Base-by-base conservation (phyloP, 2,797 vertebrate species). In the Heliangelus exortis region DNA sequence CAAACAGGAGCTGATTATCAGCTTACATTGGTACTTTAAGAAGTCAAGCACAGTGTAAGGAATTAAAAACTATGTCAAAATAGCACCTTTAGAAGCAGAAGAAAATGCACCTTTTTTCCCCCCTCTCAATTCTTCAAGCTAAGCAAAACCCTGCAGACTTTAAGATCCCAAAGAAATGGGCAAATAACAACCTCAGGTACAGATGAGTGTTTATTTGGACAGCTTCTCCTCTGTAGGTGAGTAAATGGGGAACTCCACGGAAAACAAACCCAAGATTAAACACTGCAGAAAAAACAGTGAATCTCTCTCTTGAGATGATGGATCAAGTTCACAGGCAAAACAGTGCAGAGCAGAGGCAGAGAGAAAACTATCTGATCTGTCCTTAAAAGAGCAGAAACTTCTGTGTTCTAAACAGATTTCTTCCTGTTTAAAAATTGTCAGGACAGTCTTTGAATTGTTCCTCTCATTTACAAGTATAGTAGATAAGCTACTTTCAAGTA, bases 401-500 rank as follows among this genome's bases (percentile, higher is more conserved):
- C 50, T 50, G 12, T 47, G 26, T 75, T 91, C 80, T n/a, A 34
- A 77, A 94, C 26, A 83, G 20, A n/a, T 43, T 10, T 73, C 67
- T 61, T 53, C 82, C 87, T 87, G 54, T 59, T 92, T 87, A 84
- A 57, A 92, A 84, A n/a, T 51, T 36, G 78, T 23, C 54, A 95
- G 82, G 92, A 93, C 92, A 91, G 92, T 51, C 80, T 92, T 97
- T 95, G 79, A 76, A 84, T 84, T 90, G 82, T 84, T 90, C 91
- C 95, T 90, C 87, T 94, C 57, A 87, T 90, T 92, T 91, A 84
- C 45, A 84, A 85, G 62, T 57, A 20, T 73, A 96, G 92, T 58
- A 97, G 93, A 20, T 75, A 96, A 92, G 93, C 77, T 87, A 92
- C 83, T 96, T 97, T 97, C 96, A 97, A 97, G 96, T 96, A 92